phyloP scores from a whole-genome alignment of 2,113 vertebrate species.

The Galbula dea region DNA sequence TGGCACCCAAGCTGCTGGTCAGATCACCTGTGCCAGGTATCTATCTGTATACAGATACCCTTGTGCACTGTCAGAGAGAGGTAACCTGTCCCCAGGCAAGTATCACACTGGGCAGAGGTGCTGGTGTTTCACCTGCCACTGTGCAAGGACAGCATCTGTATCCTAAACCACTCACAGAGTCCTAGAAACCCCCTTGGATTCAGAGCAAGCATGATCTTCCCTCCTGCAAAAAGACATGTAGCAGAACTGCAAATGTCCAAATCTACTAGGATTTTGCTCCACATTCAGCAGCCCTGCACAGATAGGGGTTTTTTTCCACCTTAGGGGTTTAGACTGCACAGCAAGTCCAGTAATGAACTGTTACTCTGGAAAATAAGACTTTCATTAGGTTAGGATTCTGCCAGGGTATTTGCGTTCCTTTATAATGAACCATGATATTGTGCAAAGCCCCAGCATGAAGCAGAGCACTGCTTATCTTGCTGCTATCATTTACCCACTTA shows the following conservation, averaged over 20 bases:
- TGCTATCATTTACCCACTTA: neutral
- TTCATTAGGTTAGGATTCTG: slow-evolving; percentile 69
- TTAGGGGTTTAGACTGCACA: slow-evolving; percentile 32
- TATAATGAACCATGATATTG: slow-evolving; percentile 49
- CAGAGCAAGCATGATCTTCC: neutral
- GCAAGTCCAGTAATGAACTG: slow-evolving; percentile 66
- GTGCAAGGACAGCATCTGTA: fast-evolving
- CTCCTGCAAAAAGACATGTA: neutral
- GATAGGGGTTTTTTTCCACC: neutral
- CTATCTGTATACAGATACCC: fast-evolving
- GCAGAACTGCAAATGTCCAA: neutral
- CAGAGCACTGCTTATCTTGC: neutral
- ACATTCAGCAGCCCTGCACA: neutral
- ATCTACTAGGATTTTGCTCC: neutral
- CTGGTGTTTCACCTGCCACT: neutral
- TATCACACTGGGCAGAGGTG: neutral
- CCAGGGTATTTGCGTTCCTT: neutral
- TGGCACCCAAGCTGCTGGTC: neutral
- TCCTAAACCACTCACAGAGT: neutral
- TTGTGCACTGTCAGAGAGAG: neutral
- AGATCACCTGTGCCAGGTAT: neutral
- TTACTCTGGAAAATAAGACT: slow-evolving; percentile 57
- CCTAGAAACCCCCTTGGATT: neutral
- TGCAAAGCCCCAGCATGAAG: neutral
- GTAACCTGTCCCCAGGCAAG: fast-evolving